Evolutionary conservation across 1,140 invertebrate genomes (phyloP).

Genomic region (Arion vulgaris): DNA sequence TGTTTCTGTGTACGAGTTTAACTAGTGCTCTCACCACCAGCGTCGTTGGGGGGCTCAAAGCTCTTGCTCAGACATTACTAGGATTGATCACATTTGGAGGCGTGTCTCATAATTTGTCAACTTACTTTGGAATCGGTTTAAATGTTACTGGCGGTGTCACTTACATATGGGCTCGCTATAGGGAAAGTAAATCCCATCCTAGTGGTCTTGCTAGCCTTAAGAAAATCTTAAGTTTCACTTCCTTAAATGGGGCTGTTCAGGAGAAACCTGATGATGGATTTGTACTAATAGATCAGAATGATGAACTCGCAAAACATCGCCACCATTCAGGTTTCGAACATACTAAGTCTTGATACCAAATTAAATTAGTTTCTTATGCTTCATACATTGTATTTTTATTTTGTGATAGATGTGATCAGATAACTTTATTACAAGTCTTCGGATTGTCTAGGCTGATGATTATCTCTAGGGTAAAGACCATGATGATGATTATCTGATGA

Average conservation of each 20-base stretch:
- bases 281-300: not conserved
- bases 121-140: slow-evolving; percentile 70
- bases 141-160: slow-evolving; percentile 72
- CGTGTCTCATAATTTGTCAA: slow-evolving; percentile 66
- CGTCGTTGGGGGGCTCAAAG: slow-evolving; percentile 74
- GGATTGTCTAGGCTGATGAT: too few species aligned
- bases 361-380: not conserved
- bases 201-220: slow-evolving; percentile 16
- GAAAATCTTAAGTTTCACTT: not conserved
- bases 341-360: not conserved
- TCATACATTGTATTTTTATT: too few species aligned
- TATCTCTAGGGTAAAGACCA: too few species aligned
- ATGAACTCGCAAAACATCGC: not conserved
- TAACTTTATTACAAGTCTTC: too few species aligned
- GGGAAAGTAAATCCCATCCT: slow-evolving; percentile 48
- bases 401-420: too few species aligned
- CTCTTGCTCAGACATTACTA: slow-evolving; percentile 73
- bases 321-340: not conserved
- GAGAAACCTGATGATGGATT: not conserved
- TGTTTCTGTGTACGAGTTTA: slow-evolving; percentile 75
- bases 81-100: slow-evolving; percentile 75
- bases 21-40: slow-evolving; percentile 75
- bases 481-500: too few species aligned
- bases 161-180: slow-evolving; percentile 73
- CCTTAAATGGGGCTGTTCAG: not conserved